Base-by-base conservation (phyloP, 2,113 vertebrate species). In the Apeltes quadracus region DNA sequence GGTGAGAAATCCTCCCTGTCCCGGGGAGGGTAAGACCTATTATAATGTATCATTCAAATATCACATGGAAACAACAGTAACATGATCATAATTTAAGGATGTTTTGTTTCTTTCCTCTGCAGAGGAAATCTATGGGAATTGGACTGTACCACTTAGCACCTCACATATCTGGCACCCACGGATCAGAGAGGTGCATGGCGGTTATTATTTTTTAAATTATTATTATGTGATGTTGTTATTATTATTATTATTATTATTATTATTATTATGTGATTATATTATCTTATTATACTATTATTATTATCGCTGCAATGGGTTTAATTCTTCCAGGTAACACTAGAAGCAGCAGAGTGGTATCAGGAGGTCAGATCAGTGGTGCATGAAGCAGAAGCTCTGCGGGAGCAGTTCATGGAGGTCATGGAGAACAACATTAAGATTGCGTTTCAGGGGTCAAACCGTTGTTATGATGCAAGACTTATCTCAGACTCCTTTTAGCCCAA, bases 121-220 rank as follows among this genome's bases (percentile, higher is more conserved):
- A 99, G 98, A 96, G 69, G 93, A 96, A 89, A 96, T 99, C 92
- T 99, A 99, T 7, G 95, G 97, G 61, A 96, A 99, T 91, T 94
- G 96, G 94, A 93, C 76, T 1, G 84, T 96, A 83, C 96, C 97
- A 0, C 86, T 97, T 58, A 92, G 96, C 89, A 99, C 97, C 0
- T 90, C 95, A 20, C 97, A 98, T 79, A 84, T 98, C 76, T 99
- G 97, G 97, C 94, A 98, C 8, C 97, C 98, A 46, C 91, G 97
- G 44, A 98, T 99, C 20, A 90, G 94, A 93, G 98, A 99, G 94
- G 90, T 90, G 56, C 0, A 0, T 15, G 9, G 43, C n/a, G 0
- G 3, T n/a, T 20, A 38, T 48, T 34, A 25, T 7, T 34, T 34
- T 34, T 34, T 6, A 7, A 34, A 34, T 34, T 34, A 34, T 34